Evolutionary conservation across 2,113 vertebrate species (phyloP).

Genomic region (Lophius piscatorius): DNA sequence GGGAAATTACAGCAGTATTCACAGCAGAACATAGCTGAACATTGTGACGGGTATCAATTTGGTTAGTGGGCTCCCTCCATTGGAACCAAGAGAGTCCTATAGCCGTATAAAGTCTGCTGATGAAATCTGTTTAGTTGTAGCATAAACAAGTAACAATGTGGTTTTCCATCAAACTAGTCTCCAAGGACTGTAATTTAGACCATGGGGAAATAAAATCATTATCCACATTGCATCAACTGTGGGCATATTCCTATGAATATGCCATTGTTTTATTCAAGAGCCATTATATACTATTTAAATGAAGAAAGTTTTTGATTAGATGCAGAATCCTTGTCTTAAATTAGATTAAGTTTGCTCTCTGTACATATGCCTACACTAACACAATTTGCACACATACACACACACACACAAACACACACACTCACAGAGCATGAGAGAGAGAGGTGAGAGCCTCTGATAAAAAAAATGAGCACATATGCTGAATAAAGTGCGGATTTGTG

Average conservation of each 20-base stretch:
- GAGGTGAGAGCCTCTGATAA: no score
- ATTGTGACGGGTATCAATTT: constrained; percentile 26
- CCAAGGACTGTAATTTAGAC: constrained; percentile 23
- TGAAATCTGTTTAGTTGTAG: constrained; percentile 44
- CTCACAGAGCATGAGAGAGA: no score
- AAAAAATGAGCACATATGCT: no score
- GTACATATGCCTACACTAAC: no score
- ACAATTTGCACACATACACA: no score
- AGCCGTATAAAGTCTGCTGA: constrained; percentile 26
- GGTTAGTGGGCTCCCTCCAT: constrained; percentile 11
- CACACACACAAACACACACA: no score
- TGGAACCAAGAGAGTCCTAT: constrained; percentile 7
- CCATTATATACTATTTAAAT: constrained; percentile 16
- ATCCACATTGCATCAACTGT: constrained; percentile 32
- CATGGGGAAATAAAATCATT: constrained; percentile 63
- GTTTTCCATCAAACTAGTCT: constrained; percentile 52
- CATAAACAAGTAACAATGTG: constrained; percentile 41
- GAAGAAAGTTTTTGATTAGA: constrained; percentile 3
- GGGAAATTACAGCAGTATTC: constrained; percentile 29
- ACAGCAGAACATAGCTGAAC: constrained; percentile 13
- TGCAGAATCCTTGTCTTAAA: constrained; percentile 2
- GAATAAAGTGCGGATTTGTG: no score
- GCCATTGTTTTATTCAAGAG: constrained; percentile 30
- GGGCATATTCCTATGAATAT: constrained; percentile 19
- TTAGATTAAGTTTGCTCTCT: background rate